Conservation (phyloP, 1,140 invertebrate species). For the Drosophila sp. region DNA sequence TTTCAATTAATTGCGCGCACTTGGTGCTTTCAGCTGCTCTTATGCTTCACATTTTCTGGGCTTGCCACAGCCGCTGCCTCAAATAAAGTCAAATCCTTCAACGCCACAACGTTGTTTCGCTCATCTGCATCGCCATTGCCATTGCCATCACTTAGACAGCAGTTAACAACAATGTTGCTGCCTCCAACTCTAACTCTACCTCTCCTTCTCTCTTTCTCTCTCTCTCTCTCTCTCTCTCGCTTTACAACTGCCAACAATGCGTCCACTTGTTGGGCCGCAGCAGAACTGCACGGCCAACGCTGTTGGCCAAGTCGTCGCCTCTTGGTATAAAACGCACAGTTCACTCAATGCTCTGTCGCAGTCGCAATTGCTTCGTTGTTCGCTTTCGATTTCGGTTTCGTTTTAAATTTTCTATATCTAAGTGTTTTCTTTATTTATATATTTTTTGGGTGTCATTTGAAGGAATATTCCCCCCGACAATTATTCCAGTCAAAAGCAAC, state of each 20-base stretch:
- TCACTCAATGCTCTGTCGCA: constrained; percentile 39
- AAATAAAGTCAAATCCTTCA: constrained; percentile 25
- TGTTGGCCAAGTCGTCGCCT: constrained; percentile 28
- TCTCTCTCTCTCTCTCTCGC: neutral
- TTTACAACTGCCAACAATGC: constrained; percentile 33
- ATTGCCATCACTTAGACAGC: neutral
- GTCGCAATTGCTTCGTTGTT: constrained; percentile 48
- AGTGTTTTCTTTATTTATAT: constrained; percentile 16
- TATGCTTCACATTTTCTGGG: constrained; percentile 27
- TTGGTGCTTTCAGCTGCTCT: constrained; percentile 37
- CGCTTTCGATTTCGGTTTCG: constrained; percentile 31
- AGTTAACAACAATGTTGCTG: constrained; percentile 9
- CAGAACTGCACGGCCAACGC: constrained; percentile 38
- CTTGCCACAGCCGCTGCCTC: constrained; percentile 6
- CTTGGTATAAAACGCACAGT: constrained; percentile 51
- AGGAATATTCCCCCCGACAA: constrained; percentile 14
- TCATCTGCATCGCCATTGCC: constrained; percentile 30
- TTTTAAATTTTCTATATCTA: constrained; percentile 8
- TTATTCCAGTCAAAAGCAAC: constrained; percentile 17
- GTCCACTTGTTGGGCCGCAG: constrained; percentile 43
- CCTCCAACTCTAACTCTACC: neutral
- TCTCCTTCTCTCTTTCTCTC: neutral
- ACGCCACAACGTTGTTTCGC: neutral
- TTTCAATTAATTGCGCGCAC: constrained; percentile 54
- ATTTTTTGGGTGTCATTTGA: constrained; percentile 22